phyloP scores from a whole-genome alignment of 2,888 invertebrate genomes.

The Hypselothyrea guttata region DNA sequence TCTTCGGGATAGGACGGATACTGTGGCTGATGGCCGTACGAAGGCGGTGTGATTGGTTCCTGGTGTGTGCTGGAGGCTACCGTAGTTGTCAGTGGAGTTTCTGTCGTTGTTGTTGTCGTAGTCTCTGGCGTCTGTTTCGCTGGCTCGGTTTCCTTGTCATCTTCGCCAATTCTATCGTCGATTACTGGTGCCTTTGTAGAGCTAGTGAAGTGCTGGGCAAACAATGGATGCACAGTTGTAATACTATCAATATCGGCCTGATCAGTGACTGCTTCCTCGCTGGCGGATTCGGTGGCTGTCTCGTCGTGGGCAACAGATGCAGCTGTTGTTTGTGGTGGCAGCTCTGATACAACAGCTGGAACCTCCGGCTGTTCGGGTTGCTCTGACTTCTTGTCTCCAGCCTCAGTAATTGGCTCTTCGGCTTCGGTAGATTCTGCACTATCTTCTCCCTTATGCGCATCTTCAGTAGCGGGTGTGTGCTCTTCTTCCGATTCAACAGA shows the following conservation, averaged over 20 bases:
- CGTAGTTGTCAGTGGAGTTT: constrained; percentile 58
- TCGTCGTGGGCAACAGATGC: constrained; percentile 29
- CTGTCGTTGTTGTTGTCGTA: constrained; percentile 35
- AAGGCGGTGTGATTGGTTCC: constrained; percentile 71
- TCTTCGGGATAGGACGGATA: constrained; percentile 83
- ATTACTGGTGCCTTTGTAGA: constrained; percentile 45
- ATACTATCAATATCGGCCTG: constrained; percentile 35
- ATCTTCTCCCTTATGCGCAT: constrained; percentile 42
- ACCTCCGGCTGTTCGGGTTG: constrained; percentile 46
- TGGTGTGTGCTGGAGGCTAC: constrained; percentile 62
- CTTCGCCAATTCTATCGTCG: constrained; percentile 57
- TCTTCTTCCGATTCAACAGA: constrained; percentile 77
- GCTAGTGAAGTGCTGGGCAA: constrained; percentile 55
- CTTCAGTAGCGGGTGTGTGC: constrained; percentile 31
- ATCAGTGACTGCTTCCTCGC: constrained; percentile 46
- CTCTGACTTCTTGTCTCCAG: constrained; percentile 37
- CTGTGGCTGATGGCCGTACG: constrained; percentile 76
- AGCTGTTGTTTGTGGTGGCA: constrained; percentile 35
- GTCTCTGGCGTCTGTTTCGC: constrained; percentile 44
- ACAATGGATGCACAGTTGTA: constrained; percentile 75
- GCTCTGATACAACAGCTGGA: constrained; percentile 45
- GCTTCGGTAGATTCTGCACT: constrained; percentile 39
- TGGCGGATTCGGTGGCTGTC: constrained; percentile 24
- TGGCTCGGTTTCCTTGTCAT: constrained; percentile 32
- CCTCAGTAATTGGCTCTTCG: constrained; percentile 41